Evolutionary conservation across 2,797 vertebrate species (phyloP).

Genomic region (Poecile montanus): DNA sequence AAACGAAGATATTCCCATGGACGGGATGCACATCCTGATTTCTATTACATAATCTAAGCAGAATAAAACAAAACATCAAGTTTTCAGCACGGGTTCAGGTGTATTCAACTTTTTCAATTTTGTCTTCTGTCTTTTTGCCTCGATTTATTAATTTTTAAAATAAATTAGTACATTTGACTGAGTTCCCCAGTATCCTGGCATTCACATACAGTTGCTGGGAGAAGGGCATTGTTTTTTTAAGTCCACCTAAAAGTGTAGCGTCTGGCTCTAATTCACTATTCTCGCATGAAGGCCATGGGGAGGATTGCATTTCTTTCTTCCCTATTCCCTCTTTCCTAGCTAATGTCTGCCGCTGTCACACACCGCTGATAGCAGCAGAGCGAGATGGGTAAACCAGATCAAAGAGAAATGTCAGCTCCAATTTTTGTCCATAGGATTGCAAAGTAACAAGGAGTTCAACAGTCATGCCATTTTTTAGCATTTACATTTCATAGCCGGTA

Average conservation of each 20-base stretch:
- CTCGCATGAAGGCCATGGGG: constrained; percentile 26
- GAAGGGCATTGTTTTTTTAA: neutral
- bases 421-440: constrained; percentile 50
- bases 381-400: constrained; percentile 60
- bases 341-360: constrained; percentile 63
- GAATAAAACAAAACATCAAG: neutral
- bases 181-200: neutral
- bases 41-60: neutral
- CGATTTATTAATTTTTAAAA: neutral
- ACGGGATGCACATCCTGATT: neutral
- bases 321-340: constrained; percentile 34
- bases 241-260: neutral
- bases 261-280: constrained; percentile 43
- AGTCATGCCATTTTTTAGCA: constrained; percentile 44
- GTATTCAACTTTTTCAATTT: neutral
- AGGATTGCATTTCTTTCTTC: constrained; percentile 55
- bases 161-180: neutral
- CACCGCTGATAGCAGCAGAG: constrained; percentile 51
- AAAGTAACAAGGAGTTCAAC: constrained; percentile 55
- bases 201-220: neutral
- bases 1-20: neutral
- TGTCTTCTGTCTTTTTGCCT: neutral
- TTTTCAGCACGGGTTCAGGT: neutral
- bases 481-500: constrained; percentile 45
- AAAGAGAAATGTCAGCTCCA: constrained; percentile 64